Evolutionary conservation across 2,113 vertebrate species (phyloP).

Genomic region (Galeopterus variegatus): DNA sequence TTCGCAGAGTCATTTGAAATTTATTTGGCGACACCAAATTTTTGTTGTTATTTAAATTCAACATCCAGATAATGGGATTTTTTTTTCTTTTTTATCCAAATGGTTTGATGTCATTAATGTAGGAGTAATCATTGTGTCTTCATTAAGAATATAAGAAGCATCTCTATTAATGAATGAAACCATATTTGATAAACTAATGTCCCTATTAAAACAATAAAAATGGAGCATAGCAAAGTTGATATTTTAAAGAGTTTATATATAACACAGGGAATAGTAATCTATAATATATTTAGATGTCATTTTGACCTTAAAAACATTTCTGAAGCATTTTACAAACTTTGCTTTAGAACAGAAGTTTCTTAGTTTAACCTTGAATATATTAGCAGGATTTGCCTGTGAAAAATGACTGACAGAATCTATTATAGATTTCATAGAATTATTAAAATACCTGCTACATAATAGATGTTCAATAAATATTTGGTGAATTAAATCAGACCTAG

Average conservation of each 20-base stretch:
- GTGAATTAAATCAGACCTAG: conserved; percentile 13
- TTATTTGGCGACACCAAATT: conserved; percentile 27
- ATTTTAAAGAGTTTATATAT: background rate
- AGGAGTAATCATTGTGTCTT: background rate
- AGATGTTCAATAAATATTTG: conserved; percentile 33
- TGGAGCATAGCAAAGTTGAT: background rate
- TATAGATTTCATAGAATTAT: background rate
- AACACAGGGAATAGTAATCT: background rate
- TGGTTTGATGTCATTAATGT: background rate
- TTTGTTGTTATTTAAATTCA: conserved; percentile 59
- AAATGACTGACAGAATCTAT: background rate
- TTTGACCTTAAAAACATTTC: background rate
- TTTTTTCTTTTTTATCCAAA: conserved; percentile 45
- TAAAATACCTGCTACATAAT: background rate
- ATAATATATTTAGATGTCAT: background rate
- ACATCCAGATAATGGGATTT: conserved; percentile 38
- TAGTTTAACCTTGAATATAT: background rate
- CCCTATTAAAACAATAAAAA: background rate
- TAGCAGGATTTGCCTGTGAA: background rate
- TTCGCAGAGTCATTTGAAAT: background rate
- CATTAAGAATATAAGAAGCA: background rate
- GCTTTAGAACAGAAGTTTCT: background rate
- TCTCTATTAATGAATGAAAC: background rate
- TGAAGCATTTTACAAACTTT: conserved; percentile 38
- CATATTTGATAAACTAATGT: background rate